Evolutionary conservation across 2,113 vertebrate genomes (phyloP).

Genomic region (Albula goreensis): DNA sequence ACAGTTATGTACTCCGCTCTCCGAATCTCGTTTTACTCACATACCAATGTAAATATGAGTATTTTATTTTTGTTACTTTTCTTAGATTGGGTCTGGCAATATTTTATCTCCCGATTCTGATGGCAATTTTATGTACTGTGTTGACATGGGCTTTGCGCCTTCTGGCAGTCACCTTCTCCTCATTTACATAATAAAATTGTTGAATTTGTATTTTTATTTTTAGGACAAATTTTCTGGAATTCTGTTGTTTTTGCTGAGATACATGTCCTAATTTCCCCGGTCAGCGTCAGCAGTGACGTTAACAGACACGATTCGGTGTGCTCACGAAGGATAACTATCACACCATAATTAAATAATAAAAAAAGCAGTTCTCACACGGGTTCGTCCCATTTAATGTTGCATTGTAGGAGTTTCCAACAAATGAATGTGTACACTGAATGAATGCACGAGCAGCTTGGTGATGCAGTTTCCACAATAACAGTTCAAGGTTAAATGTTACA

Average conservation of each 20-base stretch:
- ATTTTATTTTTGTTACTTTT: neutral
- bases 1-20: too few species aligned
- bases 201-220: neutral
- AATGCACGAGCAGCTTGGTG: neutral
- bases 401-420: conserved; percentile 1
- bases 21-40: neutral
- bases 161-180: neutral
- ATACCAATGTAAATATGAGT: neutral
- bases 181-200: conserved; percentile 11
- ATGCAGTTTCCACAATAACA: conserved; percentile 18
- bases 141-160: neutral
- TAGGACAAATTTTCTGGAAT: neutral
- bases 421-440: neutral
- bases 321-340: conserved; percentile 3
- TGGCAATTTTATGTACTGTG: too few species aligned
- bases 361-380: neutral
- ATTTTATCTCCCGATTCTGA: too few species aligned
- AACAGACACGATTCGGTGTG: conserved; percentile 6
- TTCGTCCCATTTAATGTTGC: neutral
- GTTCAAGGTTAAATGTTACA: conserved; percentile 38
- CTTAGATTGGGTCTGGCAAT: too few species aligned
- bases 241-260: neutral
- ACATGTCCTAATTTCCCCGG: neutral
- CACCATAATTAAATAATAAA: neutral
- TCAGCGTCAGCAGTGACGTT: conserved; percentile 19